These are phyloP conservation scores for Hylyphantes graminicola DNA, from an alignment of 1,140 invertebrate species.

Conservation along the genomic window DNA sequence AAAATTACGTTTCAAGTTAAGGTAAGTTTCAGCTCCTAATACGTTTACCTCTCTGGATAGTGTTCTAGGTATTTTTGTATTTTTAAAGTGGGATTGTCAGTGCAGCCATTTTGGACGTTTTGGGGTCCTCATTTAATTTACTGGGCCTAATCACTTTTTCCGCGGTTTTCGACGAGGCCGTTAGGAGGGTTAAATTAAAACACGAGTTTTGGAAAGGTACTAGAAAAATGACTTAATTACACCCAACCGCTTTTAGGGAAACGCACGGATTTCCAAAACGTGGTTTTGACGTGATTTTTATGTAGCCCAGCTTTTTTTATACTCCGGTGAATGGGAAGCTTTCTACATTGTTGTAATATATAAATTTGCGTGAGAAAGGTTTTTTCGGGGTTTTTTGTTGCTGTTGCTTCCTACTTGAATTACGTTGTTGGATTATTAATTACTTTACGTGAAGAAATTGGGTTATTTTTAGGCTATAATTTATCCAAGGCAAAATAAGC, in stretches of 20 bases:
- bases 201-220: constrained; percentile 23
- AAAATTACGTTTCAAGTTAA: too few species aligned
- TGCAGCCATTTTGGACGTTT: too few species aligned
- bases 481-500: not conserved
- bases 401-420: not conserved
- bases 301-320: constrained; percentile 1
- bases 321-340: constrained; percentile 2
- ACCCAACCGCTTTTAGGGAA: not conserved
- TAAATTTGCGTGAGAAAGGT: not conserved
- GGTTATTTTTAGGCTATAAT: constrained; percentile 22
- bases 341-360: constrained; percentile 23
- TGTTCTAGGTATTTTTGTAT: too few species aligned
- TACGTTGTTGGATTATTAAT: constrained; percentile 19
- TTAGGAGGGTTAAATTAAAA: constrained; percentile 37
- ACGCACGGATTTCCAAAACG: constrained; percentile 5
- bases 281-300: constrained; percentile 43
- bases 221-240: constrained; percentile 58
- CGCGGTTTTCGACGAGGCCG: not conserved
- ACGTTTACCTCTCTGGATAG: too few species aligned
- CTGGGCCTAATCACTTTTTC: constrained; percentile 47
- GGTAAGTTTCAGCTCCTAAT: too few species aligned
- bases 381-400: not conserved
- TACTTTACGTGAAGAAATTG: constrained; percentile 6
- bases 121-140: constrained; percentile 43
- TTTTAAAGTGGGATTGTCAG: too few species aligned